These are phyloP conservation scores for Eremobia ochroleuca DNA, from an alignment of 2,888 invertebrate species.

Conservation along the genomic window DNA sequence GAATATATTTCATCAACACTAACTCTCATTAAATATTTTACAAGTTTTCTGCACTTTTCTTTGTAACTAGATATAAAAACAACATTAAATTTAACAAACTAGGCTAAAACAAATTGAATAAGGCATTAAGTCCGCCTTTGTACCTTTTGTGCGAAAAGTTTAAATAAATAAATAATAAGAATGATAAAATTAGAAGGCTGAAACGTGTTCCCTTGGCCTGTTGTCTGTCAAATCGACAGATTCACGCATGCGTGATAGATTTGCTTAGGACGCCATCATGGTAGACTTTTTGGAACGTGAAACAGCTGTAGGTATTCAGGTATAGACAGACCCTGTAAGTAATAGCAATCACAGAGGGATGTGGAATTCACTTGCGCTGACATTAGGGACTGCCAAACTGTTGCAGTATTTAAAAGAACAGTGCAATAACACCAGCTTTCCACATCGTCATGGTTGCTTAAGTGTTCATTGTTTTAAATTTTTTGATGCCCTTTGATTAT, in stretches of 20 bases:
- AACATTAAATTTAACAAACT: background rate
- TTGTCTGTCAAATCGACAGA: slow-evolving; percentile 1
- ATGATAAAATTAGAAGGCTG: background rate
- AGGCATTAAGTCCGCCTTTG: no score
- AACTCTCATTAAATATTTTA: background rate
- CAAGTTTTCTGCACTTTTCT: background rate
- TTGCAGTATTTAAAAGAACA: no score
- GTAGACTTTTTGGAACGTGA: background rate
- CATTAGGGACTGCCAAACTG: no score
- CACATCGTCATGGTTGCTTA: no score
- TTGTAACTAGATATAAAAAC: background rate
- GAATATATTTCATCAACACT: background rate
- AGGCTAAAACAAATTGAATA: background rate
- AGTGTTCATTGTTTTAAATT: no score
- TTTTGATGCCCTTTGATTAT: no score
- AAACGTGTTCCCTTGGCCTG: slow-evolving; percentile 1
- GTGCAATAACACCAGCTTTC: no score
- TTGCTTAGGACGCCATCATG: background rate
- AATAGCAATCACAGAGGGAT: background rate
- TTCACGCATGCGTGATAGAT: slow-evolving; percentile 34
- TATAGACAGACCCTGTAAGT: background rate
- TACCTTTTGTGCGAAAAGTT: no score
- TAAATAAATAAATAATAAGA: no score
- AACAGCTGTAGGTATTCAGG: background rate
- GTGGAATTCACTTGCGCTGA: no score